A percentile compares a stretch with the other conserved stretches of the same genome.
Conservation (phyloP, 2,113 vertebrate species). For the Haemorhous mexicanus region DNA sequence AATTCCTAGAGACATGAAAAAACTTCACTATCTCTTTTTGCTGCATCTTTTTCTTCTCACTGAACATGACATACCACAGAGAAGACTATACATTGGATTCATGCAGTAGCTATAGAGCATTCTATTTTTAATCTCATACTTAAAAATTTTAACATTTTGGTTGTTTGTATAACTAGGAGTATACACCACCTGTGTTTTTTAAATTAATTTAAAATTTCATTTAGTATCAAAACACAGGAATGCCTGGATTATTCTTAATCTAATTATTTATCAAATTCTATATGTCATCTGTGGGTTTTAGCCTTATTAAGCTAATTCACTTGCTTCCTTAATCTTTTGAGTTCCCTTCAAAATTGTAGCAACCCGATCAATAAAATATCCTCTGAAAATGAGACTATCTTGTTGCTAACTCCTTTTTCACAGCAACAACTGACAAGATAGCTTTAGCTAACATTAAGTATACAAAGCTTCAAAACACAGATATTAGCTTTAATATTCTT, state of each 20-base stretch:
- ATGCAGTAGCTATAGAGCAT: not conserved
- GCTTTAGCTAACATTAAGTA: not conserved
- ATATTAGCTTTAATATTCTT: not conserved
- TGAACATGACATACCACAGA: not conserved
- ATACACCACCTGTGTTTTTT: not conserved
- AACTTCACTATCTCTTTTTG: not conserved
- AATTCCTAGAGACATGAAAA: not conserved
- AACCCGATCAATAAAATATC: not conserved
- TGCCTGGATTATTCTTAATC: not conserved
- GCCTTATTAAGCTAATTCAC: not conserved
- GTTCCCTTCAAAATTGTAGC: not conserved
- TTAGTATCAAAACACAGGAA: not conserved
- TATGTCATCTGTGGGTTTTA: not conserved
- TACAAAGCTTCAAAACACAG: rapidly evolving
- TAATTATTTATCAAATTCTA: not conserved
- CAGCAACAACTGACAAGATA: not conserved
- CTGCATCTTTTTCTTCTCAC: not conserved
- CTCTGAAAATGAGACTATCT: not conserved
- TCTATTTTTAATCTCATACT: not conserved
- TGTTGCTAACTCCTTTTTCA: not conserved
- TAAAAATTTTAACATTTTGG: not conserved
- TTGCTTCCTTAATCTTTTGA: not conserved
- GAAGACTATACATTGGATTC: not conserved
- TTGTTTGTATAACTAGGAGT: not conserved
- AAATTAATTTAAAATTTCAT: not conserved